phyloP scores from a whole-genome alignment of 2,113 vertebrate species.

The Prionailurus viverrinus region DNA sequence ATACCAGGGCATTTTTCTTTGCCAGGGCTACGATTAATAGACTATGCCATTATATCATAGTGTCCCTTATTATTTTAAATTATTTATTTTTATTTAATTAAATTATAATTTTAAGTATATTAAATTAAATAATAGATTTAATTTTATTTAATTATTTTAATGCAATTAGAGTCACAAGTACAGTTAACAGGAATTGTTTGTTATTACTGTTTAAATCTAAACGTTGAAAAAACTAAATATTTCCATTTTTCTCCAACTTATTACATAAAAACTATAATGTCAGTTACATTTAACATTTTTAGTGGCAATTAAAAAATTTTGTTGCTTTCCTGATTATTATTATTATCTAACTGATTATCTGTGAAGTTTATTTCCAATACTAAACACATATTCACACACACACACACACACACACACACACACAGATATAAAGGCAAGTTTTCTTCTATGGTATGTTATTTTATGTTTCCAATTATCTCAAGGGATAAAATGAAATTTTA shows the following conservation, averaged over 20 bases:
- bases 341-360: not conserved
- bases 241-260: conserved; percentile 42
- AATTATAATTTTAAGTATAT: conserved; percentile 53
- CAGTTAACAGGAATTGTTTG: not conserved
- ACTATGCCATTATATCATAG: not conserved
- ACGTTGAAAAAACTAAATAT: conserved; percentile 48
- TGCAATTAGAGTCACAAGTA: conserved; percentile 20
- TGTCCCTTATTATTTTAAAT: conserved; percentile 42
- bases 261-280: not conserved
- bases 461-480: conserved; percentile 63
- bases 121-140: conserved; percentile 39
- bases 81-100: conserved; percentile 64
- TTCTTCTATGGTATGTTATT: conserved; percentile 35
- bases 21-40: not conserved
- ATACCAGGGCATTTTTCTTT: not conserved
- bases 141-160: conserved; percentile 51
- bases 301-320: not conserved
- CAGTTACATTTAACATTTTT: conserved; percentile 12
- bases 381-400: not conserved
- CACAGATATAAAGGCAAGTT: conserved; percentile 22
- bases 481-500: conserved; percentile 55
- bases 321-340: not conserved
- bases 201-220: conserved; percentile 5
- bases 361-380: not conserved
- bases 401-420: not conserved